Conservation (phyloP, 1,140 invertebrate genomes). For the Lerema accius region DNA sequence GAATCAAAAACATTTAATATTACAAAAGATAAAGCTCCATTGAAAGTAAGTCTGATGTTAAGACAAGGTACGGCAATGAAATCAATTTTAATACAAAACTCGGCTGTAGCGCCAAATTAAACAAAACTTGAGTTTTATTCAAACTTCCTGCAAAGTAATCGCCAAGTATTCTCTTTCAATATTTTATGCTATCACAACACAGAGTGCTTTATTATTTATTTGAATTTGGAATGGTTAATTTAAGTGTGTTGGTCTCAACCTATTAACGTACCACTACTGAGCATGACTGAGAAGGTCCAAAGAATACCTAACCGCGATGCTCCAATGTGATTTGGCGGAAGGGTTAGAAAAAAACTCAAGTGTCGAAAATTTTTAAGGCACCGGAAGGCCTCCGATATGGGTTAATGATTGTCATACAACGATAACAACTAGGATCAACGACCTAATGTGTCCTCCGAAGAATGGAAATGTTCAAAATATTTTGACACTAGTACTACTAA, state of each 20-base stretch:
- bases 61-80: constrained; percentile 16
- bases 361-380: no score
- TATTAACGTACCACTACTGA: no score
- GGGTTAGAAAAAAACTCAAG: no score
- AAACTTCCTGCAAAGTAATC: constrained; percentile 34
- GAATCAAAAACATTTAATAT: constrained; percentile 21
- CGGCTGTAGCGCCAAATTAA: constrained; percentile 39
- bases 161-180: constrained; percentile 5
- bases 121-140: constrained; percentile 33
- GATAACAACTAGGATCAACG: no score
- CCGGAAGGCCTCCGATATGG: no score
- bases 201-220: constrained; percentile 3
- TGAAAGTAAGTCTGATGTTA: constrained; percentile 2
- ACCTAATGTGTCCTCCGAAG: no score
- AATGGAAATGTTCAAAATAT: no score
- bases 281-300: no score
- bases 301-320: no score
- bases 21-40: constrained; percentile 17
- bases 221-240: constrained; percentile 1
- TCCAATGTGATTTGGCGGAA: no score
- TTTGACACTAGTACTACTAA: no score
- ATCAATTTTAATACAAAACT: constrained; percentile 38
- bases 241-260: neutral
- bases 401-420: no score
- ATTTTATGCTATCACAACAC: constrained; percentile 28